These are phyloP conservation scores for Antitype chi DNA, from an alignment of 2,888 invertebrate genomes.

Conservation along the genomic window DNA sequence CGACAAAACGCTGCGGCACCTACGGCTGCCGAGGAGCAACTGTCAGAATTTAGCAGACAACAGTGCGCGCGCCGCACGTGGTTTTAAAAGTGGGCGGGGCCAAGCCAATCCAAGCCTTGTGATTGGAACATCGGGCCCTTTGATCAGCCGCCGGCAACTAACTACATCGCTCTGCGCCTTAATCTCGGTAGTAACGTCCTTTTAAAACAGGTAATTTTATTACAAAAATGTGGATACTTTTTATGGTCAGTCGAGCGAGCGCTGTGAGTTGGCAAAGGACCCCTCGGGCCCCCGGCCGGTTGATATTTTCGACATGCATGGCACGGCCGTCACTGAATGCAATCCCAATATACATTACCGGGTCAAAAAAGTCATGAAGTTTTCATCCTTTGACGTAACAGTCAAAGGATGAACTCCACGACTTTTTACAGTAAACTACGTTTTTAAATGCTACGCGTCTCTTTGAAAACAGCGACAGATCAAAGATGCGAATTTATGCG, in stretches of 20 bases:
- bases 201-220: slow-evolving; percentile 91
- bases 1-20: slow-evolving; percentile 62
- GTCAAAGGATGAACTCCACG: slow-evolving; percentile 81
- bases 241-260: slow-evolving; percentile 86
- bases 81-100: slow-evolving; percentile 82
- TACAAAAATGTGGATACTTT: slow-evolving; percentile 88
- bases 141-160: slow-evolving; percentile 89
- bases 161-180: slow-evolving; percentile 89
- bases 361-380: slow-evolving; percentile 58
- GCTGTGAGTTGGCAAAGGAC: slow-evolving; percentile 75
- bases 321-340: slow-evolving; percentile 76
- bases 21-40: slow-evolving; percentile 76
- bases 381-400: slow-evolving; percentile 62
- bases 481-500: slow-evolving; percentile 68
- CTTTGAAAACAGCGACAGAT: slow-evolving; percentile 76
- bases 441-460: slow-evolving; percentile 79
- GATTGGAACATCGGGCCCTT: slow-evolving; percentile 84
- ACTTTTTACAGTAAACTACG: slow-evolving; percentile 73
- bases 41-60: slow-evolving; percentile 78
- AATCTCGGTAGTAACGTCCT: slow-evolving; percentile 90
- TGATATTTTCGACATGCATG: slow-evolving; percentile 80
- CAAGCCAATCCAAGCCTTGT: slow-evolving; percentile 67
- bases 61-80: slow-evolving; percentile 90
- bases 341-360: slow-evolving; percentile 82
- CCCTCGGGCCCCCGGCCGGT: slow-evolving; percentile 66